Evolutionary conservation across 2,113 vertebrate genomes (phyloP), one percentile per base, ranked within the genome.

Genomic region (Hemiprocne comata): DNA sequence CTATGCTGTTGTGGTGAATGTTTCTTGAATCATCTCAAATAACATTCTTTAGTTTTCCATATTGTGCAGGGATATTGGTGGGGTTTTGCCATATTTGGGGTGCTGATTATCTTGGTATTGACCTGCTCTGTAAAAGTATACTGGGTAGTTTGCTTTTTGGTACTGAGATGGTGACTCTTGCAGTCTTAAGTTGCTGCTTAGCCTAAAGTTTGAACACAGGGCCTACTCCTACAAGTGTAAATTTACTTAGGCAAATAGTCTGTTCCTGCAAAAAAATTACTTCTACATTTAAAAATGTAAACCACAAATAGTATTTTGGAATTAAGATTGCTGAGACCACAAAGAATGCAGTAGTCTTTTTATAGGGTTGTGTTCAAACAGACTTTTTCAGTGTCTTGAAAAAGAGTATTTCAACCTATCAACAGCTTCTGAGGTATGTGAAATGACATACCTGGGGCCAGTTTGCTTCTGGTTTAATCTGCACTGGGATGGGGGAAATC

Each of bases 401-500:
- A 70, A 75, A 78, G 1, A 80, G 1, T 66, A n/a, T 70, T 86
- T 80, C 2, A 6, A 42, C 11, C 5, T 24, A 15, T 8, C 14
- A 66, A 15, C 10, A 70, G 28, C 20, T 86, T 76, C 19, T n/a
- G 75, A 80, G 46, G 19, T 76, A 4, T 42, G 13, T 80, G 64
- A 69, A 88, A 34, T 76, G 2, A 72, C 10, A 5, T 24, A 6
- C 6, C 54, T 36, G 62, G 66, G 7, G n/a, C 33, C 29, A 31
- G 25, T 82, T 73, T 85, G 10, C 33, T 94, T 78, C 12, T 82
- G 3, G 20, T 93, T 62, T 69, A 55, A 34, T 38, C 17, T 73
- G 23, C 26, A 17, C 2, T 10, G 1, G 33, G 34, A 12, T 13
- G 42, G 5, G 4, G 7, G 7, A 2, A 17, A 21, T 13, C 17